These are phyloP conservation scores for Ceratosolen fusciceps DNA, from an alignment of 1,140 invertebrate genomes.

Conservation along the genomic window DNA sequence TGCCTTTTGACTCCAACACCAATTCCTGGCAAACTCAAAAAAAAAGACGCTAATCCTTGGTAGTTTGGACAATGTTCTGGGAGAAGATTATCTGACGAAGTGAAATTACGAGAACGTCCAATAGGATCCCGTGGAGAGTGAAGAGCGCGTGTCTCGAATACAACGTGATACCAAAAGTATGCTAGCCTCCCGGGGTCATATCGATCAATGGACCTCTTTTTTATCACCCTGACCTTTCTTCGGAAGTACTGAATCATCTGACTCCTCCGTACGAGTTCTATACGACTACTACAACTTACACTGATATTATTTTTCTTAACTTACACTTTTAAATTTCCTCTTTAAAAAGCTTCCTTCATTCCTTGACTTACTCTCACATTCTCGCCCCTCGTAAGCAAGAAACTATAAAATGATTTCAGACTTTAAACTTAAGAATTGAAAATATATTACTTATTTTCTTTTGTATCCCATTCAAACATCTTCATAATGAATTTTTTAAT, in stretches of 20 bases:
- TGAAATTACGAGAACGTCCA: not conserved
- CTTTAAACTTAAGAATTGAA: no score
- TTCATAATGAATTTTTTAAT: no score
- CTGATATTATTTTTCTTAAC: not conserved
- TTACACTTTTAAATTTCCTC: not conserved
- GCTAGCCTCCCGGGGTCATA: slow-evolving; percentile 34
- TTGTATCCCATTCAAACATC: no score
- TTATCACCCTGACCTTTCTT: slow-evolving; percentile 45
- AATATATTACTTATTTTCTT: no score
- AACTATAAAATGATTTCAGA: no score
- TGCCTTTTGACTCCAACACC: not conserved
- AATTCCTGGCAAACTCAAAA: not conserved
- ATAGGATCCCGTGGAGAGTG: slow-evolving; percentile 1
- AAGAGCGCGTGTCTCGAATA: slow-evolving; percentile 18
- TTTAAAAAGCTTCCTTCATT: not conserved
- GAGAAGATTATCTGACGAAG: slow-evolving; percentile 36
- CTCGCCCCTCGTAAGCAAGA: not conserved
- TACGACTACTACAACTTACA: no score
- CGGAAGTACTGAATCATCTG: not conserved
- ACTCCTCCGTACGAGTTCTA: not conserved
- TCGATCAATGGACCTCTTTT: slow-evolving; percentile 1
- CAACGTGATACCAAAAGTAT: slow-evolving; percentile 32
- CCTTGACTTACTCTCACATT: not conserved
- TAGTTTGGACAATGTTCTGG: not conserved
- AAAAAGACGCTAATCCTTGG: not conserved